Evolutionary conservation across 1,140 invertebrate genomes (phyloP).

Genomic region (Eriosoma lanigerum): DNA sequence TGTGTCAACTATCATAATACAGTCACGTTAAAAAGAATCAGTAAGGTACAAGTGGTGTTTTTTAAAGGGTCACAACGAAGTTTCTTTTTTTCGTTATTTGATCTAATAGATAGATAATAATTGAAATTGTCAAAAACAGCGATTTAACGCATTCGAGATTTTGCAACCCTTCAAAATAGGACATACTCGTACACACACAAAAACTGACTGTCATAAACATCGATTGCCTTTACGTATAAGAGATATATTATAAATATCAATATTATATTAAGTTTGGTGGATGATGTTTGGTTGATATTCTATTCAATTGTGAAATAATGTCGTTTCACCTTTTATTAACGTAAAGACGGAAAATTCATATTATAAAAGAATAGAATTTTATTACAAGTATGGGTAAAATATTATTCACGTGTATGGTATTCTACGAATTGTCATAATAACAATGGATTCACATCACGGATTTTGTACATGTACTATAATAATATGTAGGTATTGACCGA

Average conservation of each 20-base stretch:
- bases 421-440: background rate
- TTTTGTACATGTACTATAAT: background rate
- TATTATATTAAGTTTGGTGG: too few species aligned
- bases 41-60: background rate
- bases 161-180: slow-evolving; percentile 10
- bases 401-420: too few species aligned
- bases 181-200: background rate
- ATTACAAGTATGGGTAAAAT: too few species aligned
- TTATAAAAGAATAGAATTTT: too few species aligned
- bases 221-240: background rate
- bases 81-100: slow-evolving; percentile 13
- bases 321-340: background rate
- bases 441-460: background rate
- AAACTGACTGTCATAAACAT: slow-evolving; percentile 40
- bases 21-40: background rate
- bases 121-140: slow-evolving; percentile 48
- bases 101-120: slow-evolving; percentile 31
- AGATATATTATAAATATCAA: too few species aligned
- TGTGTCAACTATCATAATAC: background rate
- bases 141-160: slow-evolving; percentile 12
- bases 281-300: background rate
- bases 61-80: background rate
- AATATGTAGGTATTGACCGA: background rate
- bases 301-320: background rate
- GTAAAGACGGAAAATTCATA: background rate